Base-by-base conservation (phyloP, 2,113 vertebrate genomes). In the Nothoprocta perdicaria region DNA sequence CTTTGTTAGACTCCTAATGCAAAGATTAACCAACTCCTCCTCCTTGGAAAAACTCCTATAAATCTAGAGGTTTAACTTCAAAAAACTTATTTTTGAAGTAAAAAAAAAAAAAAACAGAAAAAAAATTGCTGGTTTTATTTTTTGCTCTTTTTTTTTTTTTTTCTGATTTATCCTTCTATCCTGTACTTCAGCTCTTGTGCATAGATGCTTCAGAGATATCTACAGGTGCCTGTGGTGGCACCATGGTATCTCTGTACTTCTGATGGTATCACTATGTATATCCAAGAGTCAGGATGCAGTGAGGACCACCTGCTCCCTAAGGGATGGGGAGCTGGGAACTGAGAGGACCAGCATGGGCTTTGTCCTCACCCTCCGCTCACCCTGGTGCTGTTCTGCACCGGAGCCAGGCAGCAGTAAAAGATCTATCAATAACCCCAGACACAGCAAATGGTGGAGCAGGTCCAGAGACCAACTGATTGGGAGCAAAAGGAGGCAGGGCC, bases 211-310 rank as follows among this genome's bases (percentile, higher is more conserved):
- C 67, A 24, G 46, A 63, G 46, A 45, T 31, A 38, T 11, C 72
- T 29, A 33, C 18, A 23, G 38, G 46, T 43, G 13, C 23, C 52
- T 72, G 52, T 35, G 57, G 35, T 57, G 33, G 33, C 35, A 21
- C 13, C 0, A 3, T 41, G 45, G 22, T 52, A n/a, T 8, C 22
- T 10, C 7, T 6, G 4, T 29, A 14, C 13, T 53, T 10, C 35
- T 7, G 10, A 29, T 53, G 57, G 41, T 40, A 41, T n/a, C 40
- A 0, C 18, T 1, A 40, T 9, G 24, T 4, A 31, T 5, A 24
- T 11, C 26, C 52, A 26, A 10, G 35, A 7, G 6, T 15, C 19
- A 21, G 12, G 53, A 55, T n/a, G 12, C 33, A 15, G 43, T 4
- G 79, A n/a, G 66, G 15, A 5, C 12, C 7, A 9, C 12, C 21